phyloP scores from a whole-genome alignment of 2,888 invertebrate species.

The Teinopalpus imperialis region DNA sequence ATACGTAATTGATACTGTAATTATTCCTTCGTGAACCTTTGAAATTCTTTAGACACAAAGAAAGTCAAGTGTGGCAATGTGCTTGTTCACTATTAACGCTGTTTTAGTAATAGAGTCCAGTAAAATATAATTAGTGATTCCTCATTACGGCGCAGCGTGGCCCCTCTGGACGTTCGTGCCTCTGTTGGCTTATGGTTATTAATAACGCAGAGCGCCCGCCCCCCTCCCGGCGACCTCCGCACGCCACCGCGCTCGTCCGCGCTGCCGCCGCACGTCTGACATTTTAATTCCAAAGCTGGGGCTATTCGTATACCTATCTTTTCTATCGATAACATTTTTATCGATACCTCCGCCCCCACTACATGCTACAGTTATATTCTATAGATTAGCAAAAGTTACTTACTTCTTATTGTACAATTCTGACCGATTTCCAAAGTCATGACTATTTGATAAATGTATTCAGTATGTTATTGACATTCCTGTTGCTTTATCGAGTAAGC shows the following conservation, averaged over 20 bases:
- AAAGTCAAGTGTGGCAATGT: constrained; percentile 33
- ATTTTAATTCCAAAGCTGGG: constrained; percentile 78
- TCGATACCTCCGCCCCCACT: constrained; percentile 62
- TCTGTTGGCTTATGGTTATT: constrained; percentile 82
- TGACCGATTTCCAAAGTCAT: neutral
- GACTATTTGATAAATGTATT: neutral
- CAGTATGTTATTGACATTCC: constrained; percentile 1
- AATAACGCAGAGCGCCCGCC: constrained; percentile 66
- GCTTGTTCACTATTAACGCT: constrained; percentile 57
- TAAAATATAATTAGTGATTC: constrained; percentile 82
- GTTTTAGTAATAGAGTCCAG: constrained; percentile 73
- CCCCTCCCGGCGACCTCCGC: constrained; percentile 47
- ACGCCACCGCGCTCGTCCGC: constrained; percentile 62
- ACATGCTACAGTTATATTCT: constrained; percentile 30
- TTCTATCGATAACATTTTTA: constrained; percentile 65
- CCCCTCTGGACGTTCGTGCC: constrained; percentile 82
- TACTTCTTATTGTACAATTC: neutral
- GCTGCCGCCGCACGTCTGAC: constrained; percentile 79
- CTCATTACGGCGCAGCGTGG: constrained; percentile 77
- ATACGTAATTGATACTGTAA: neutral
- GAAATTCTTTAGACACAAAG: constrained; percentile 24
- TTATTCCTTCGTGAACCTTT: constrained; percentile 7
- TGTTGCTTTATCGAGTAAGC: neutral
- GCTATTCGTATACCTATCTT: constrained; percentile 59
- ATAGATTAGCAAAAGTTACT: constrained; percentile 8